A percentile compares a stretch with the other conserved stretches of the same genome.
Evolutionary conservation across 1,140 invertebrate genomes (phyloP).

Genomic region (Diachasma alloeum): DNA sequence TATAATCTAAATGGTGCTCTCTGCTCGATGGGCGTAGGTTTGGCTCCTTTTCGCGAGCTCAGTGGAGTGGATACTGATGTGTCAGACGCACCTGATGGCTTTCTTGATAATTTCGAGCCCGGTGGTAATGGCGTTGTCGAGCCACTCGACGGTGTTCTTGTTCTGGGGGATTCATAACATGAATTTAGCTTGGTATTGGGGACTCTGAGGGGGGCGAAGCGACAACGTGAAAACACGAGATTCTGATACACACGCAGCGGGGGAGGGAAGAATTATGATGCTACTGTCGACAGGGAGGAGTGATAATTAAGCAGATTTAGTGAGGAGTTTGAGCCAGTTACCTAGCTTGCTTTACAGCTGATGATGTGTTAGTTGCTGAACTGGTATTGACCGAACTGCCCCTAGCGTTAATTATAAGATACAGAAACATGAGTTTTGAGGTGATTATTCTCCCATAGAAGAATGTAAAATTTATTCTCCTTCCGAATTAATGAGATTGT

Average conservation of each 20-base stretch:
- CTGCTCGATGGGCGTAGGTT: slow-evolving; percentile 69
- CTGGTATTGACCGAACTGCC: slow-evolving; percentile 59
- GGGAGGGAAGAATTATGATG: no score
- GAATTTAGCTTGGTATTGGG: background rate
- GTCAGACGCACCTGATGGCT: slow-evolving; percentile 74
- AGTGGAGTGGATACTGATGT: slow-evolving; percentile 64
- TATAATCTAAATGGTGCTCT: slow-evolving; percentile 74
- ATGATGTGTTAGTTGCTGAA: slow-evolving; percentile 63
- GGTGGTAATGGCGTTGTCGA: slow-evolving; percentile 74
- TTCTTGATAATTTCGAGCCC: slow-evolving; percentile 70
- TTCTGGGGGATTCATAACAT: slow-evolving; percentile 56
- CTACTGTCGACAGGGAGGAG: slow-evolving; percentile 8
- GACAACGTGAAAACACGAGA: slow-evolving; percentile 21
- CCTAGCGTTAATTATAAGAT: slow-evolving; percentile 44
- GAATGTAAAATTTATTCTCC: background rate
- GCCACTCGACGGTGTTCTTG: slow-evolving; percentile 74
- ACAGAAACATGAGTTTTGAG: slow-evolving; percentile 2
- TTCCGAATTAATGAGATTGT: no score
- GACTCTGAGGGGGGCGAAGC: background rate
- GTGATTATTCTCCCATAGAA: background rate
- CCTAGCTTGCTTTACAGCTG: slow-evolving; percentile 59
- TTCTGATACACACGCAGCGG: no score
- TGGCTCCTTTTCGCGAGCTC: slow-evolving; percentile 55
- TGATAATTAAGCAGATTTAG: slow-evolving; percentile 32
- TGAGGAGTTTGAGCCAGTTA: slow-evolving; percentile 44